Conservation (phyloP, 1,140 invertebrate genomes). For the Drosophila orena region DNA sequence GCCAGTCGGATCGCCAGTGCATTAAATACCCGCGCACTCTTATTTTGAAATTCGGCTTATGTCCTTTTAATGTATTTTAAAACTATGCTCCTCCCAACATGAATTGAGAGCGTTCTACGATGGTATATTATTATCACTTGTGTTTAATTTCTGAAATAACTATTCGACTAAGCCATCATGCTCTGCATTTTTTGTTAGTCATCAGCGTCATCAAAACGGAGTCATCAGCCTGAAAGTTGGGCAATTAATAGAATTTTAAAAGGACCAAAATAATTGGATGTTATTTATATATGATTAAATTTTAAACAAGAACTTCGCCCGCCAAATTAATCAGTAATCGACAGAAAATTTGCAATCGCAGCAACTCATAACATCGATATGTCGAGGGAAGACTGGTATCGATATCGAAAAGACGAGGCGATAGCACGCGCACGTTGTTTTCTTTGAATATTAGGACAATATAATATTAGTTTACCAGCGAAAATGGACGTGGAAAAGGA, state of each 20-base stretch:
- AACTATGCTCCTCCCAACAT: too few relatives aligned
- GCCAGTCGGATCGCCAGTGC: not conserved
- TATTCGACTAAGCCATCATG: too few relatives aligned
- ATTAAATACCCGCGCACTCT: not conserved
- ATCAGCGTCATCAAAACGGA: too few relatives aligned
- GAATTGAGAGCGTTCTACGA: too few relatives aligned
- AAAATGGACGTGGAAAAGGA: constrained; percentile 16
- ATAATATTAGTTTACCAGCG: constrained; percentile 35
- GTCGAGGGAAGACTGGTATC: not conserved
- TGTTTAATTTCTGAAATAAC: too few relatives aligned
- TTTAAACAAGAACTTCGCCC: not conserved
- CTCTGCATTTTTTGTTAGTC: too few relatives aligned
- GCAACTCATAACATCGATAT: not conserved
- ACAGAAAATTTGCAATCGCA: not conserved
- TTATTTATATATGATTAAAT: too few relatives aligned
- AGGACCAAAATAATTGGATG: too few relatives aligned
- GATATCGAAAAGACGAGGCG: constrained; percentile 1
- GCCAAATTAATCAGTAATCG: not conserved
- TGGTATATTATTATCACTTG: too few relatives aligned
- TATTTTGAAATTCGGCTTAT: not conserved
- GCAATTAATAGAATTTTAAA: too few relatives aligned
- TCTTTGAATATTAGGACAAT: constrained; percentile 11
- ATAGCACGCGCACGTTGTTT: constrained; percentile 54
- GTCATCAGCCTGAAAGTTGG: too few relatives aligned
- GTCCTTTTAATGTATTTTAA: too few relatives aligned